Evolutionary conservation across 1,140 invertebrate species (phyloP), one percentile per base, ranked within the genome.

Genomic region (Polypedilum vanderplanki): DNA sequence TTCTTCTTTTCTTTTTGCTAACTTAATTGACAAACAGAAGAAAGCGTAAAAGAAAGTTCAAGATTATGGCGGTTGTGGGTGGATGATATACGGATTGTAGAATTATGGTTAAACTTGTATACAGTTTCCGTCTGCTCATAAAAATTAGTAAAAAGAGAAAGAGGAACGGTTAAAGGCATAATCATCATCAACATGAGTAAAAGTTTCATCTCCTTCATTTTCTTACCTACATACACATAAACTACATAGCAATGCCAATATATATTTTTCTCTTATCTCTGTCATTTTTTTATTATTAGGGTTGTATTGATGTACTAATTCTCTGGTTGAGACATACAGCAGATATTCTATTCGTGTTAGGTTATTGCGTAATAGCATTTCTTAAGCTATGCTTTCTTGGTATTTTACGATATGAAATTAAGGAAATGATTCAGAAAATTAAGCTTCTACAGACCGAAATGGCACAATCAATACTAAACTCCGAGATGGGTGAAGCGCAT

Each of bases 361-460:
- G 93, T 8, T 95, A 94, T 82, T 96, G 94, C 83, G 93, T 96
- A 46, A 91, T 95, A 76, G 91, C 93, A 75, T 95, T 95, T 83
- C 87, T 94, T 73, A 96, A 96, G 83, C 85, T 95, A 77, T 95
- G 93, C 84, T 96, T 95, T 85, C 87, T 95, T 40, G 93, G 92
- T 33, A 95, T 96, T 78, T 85, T 96, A 41, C 85, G 90, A 75
- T 93, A 93, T 83, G 91, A 94, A 84, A 93, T 94, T 78, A 86
- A 90, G 74, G 93, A 94, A 80, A 94, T 94, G 93, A 94, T 96
- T 78, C 92, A 95, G 80, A 96, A 95, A 83, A 95, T 96, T 81
- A 87, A 83, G 78, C 87, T 88, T 79, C 81, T 87, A 76, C 82
- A 85, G 76, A 86, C 83, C 75, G 87, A 87, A 78, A 79, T 87